Evolutionary conservation across 2,797 vertebrate species (phyloP).

Genomic region (Neostethus bicornis): DNA sequence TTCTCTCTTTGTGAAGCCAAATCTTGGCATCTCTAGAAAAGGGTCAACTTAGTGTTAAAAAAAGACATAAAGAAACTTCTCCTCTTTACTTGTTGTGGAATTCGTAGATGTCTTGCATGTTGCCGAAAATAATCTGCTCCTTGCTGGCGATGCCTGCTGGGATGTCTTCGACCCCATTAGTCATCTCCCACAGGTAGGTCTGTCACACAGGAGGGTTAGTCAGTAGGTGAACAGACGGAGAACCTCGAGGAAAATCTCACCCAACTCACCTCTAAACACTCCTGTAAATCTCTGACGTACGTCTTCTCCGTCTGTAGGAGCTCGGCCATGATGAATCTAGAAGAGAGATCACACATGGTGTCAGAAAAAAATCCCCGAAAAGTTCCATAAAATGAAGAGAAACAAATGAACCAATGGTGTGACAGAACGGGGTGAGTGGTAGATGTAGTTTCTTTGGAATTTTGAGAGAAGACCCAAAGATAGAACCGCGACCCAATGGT

Average conservation of each 20-base stretch:
- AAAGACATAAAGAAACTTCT: neutral
- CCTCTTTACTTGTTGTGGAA: slow-evolving; percentile 94
- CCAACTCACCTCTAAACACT: slow-evolving; percentile 91
- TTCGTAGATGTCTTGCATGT: slow-evolving; percentile 98
- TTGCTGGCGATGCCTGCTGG: slow-evolving; percentile 92
- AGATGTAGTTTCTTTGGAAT: too few species aligned
- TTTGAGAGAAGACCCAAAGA: too few species aligned
- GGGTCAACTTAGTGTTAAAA: too few species aligned
- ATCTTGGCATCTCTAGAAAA: too few species aligned
- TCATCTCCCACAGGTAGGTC: slow-evolving; percentile 99
- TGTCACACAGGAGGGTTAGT: slow-evolving; percentile 64
- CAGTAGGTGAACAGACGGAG: neutral
- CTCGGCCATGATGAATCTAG: slow-evolving; percentile 97
- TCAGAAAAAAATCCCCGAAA: too few species aligned
- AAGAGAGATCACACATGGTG: neutral
- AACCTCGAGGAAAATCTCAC: accelerated
- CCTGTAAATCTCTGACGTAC: slow-evolving; percentile 94
- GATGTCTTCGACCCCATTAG: slow-evolving; percentile 92
- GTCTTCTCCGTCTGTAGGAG: slow-evolving; percentile 96
- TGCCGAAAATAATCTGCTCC: slow-evolving; percentile 94
- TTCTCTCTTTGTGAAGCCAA: too few species aligned
- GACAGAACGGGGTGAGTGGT: too few species aligned
- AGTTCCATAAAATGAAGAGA: too few species aligned
- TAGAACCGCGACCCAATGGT: too few species aligned
- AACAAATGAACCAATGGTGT: too few species aligned